Base-by-base conservation (phyloP, 2,888 invertebrate species). In the Coremacera marginata region DNA sequence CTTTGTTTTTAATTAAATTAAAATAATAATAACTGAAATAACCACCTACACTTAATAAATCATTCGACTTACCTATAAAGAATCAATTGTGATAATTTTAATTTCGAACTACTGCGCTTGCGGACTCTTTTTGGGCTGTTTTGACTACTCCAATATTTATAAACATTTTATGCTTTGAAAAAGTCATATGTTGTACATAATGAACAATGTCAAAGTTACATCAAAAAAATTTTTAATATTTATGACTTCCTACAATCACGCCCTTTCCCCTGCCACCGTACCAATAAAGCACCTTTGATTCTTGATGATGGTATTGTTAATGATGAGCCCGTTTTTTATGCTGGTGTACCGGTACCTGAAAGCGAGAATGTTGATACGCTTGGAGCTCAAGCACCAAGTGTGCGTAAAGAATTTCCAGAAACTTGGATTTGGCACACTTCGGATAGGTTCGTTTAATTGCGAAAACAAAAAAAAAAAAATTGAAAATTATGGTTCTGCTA, bases 351-450 rank as follows among this genome's bases (percentile, higher is more conserved):
- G 63, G 34, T 62, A 31, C 37, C 49, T 57, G 14, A 14, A 9
- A 60, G 11, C 63, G 19, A 57, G 60, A 44, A 19, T 34, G 62
- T 49, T 93, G 85, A 91, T 91, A 88, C 88, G 44, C 8, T 14
- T 9, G 52, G 51, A 7, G 22, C 9, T 22, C 60, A 31, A 70
- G 19, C 27, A 34, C 27, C 68, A 9, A 65, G 25, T 57, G 89
- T 92, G 78, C 90, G 93, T 85, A 91, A 91, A 88, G 88, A 91
- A 87, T 94, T 94, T 88, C 92, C 93, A 77, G 93, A 93, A 90
- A 93, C 93, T 78, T 94, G 93, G 93, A 90, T 93, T 83, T 93
- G 92, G 92, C 90, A 91, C 22, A 22, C 62, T 3, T 25, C 31
- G 34, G 71, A 77, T 81, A 82, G 82, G 82, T 82, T 80, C 62